These are phyloP conservation scores for Molossus alvarezi DNA, from an alignment of 2,797 vertebrate genomes.

Conservation along the genomic window DNA sequence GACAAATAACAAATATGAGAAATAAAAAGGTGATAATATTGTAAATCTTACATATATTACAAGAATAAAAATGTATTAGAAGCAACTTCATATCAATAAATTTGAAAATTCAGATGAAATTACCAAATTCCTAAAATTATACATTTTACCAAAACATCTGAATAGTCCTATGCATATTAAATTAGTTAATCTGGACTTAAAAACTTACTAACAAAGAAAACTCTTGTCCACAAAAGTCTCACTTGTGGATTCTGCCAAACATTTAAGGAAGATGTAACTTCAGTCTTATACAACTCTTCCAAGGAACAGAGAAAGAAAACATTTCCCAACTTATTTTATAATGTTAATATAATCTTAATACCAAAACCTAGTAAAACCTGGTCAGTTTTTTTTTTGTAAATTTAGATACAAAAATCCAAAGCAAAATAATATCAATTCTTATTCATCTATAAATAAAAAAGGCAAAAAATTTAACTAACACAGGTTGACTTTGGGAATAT, in stretches of 20 bases:
- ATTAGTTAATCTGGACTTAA: background rate
- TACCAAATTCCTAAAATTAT: background rate
- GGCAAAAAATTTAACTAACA: background rate
- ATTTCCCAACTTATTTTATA: slow-evolving; percentile 4
- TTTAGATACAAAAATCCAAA: background rate
- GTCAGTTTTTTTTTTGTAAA: slow-evolving; percentile 6
- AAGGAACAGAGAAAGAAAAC: background rate
- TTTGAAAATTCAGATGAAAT: slow-evolving; percentile 32
- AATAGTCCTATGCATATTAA: background rate
- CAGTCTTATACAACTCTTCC: background rate
- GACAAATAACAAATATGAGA: background rate
- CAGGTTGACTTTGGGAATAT: background rate
- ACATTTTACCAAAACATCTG: background rate
- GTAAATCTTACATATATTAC: background rate
- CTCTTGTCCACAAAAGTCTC: background rate
- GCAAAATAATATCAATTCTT: background rate
- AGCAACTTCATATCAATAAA: background rate
- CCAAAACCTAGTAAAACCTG: background rate
- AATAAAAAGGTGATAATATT: slow-evolving; percentile 7
- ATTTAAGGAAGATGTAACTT: slow-evolving; percentile 19
- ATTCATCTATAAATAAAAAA: background rate
- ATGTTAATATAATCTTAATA: background rate
- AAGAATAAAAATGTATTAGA: background rate
- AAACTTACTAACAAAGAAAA: slow-evolving; percentile 3
- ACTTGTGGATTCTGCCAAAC: background rate